Evolutionary conservation across 1,140 invertebrate genomes (phyloP), one percentile per base, ranked within the genome.

Genomic region (Trachelipus rathkii): DNA sequence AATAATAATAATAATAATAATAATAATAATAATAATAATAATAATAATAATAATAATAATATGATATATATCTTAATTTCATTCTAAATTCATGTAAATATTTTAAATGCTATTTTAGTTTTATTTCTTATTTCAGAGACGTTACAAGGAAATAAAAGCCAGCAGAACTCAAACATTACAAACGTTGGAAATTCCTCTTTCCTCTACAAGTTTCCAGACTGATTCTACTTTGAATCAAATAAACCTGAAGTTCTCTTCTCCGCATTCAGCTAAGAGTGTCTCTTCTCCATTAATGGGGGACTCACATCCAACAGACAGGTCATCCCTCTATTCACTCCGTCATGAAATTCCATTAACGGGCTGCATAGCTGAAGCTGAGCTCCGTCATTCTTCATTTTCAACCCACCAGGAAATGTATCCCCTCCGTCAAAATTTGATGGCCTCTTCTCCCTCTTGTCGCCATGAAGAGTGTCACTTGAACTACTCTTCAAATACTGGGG

Each of bases 191-290:
- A 13, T 60, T 60, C 50, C 50, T 60, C 50, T 60, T 60, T 60
- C 50, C 8, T 60, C 50, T 13, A 60, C 50, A 19, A 60, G 11
- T 60, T 60, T 60, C 19, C 50, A 60, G 11, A 60, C 50, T 60
- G 50, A 60, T 15, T 15, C 50, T 15, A 15, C 50, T 13, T 3
- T 15, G 50, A 19, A 60, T 15, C 50, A 60, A 46, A 67, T 24
- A 73, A 72, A 23, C 43, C 78, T 43, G 46, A 45, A 53, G 21
- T 74, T 13, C 19, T 70, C 10, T 15, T 53, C 11, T 44, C 46
- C 0, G 79, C 73, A 6, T 71, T 11, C 43, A 69, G 15, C 4
- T 33, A 66, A 46, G 6, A 10, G 19, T 21, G 15, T 53, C 21
- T 45, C 46, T 66, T 71, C 23, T 23, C 10, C 43, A 4, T 3